Conservation (phyloP, 2,888 invertebrate species). For the Agrochola macilenta region DNA sequence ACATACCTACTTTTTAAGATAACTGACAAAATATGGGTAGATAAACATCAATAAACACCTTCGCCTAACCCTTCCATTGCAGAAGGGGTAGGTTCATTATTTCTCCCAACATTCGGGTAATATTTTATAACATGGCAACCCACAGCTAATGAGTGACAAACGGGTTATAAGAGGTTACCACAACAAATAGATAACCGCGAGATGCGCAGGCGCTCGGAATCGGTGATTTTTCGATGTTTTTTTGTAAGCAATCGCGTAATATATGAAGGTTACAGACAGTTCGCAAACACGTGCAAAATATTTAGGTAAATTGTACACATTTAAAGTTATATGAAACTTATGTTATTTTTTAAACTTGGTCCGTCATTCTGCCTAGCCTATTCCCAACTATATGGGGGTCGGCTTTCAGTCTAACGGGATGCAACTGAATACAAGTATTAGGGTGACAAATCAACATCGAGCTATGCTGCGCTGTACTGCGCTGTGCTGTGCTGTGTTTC, state of each 20-base stretch:
- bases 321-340: background rate
- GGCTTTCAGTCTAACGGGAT: background rate
- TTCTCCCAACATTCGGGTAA: constrained; percentile 16
- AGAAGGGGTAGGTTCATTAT: background rate
- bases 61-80: background rate
- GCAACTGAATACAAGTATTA: background rate
- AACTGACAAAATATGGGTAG: background rate
- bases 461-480: too few species aligned
- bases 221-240: constrained; percentile 28
- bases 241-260: background rate
- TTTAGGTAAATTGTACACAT: background rate
- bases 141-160: constrained; percentile 16
- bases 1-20: background rate
- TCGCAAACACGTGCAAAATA: background rate
- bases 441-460: too few species aligned
- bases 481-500: too few species aligned
- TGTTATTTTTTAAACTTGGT: background rate
- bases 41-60: too few species aligned
- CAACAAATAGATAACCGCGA: constrained; percentile 40
- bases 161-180: constrained; percentile 44
- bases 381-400: background rate
- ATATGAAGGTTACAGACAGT: background rate
- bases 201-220: background rate
- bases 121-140: constrained; percentile 20
- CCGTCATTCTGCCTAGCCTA: background rate